Percentiles rank a stretch among this genome's conserved stretches.
Conservation (phyloP, 2,797 vertebrate genomes). For the Sparidentex hasta region DNA sequence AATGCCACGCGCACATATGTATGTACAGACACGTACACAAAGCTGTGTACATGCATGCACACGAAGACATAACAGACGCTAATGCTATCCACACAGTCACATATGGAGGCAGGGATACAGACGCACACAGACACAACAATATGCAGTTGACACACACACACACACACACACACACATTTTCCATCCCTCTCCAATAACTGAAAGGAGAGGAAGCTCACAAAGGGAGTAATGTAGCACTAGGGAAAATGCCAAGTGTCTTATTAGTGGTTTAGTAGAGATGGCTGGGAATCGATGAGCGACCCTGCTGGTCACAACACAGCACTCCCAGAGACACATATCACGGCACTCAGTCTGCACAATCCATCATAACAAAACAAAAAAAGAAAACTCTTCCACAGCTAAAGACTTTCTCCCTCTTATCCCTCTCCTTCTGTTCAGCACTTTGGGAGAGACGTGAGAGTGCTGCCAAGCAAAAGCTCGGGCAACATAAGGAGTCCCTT, state of each 20-base stretch:
- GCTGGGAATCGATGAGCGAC: slow-evolving; percentile 81
- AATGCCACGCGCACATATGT: slow-evolving; percentile 46
- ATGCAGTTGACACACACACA: slow-evolving; percentile 9
- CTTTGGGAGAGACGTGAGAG: slow-evolving; percentile 69
- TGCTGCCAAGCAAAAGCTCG: slow-evolving; percentile 69
- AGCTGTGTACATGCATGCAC: slow-evolving; percentile 27
- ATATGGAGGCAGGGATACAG: slow-evolving; percentile 27
- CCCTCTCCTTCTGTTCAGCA: slow-evolving; percentile 69
- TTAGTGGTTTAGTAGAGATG: slow-evolving; percentile 81
- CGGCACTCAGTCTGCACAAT: slow-evolving; percentile 68
- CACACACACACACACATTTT: slow-evolving; percentile 17
- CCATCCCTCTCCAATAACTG: slow-evolving; percentile 53
- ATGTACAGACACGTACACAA: slow-evolving; percentile 43
- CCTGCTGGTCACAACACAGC: slow-evolving; percentile 75
- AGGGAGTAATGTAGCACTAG: slow-evolving; percentile 74
- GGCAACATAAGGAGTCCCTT: slow-evolving; percentile 67
- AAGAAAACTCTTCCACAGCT: slow-evolving; percentile 55
- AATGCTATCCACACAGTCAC: slow-evolving; percentile 36
- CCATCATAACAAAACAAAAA: slow-evolving; percentile 75
- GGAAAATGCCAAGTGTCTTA: slow-evolving; percentile 86
- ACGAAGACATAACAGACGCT: slow-evolving; percentile 31
- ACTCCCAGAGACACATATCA: slow-evolving; percentile 77
- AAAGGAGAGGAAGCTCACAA: slow-evolving; percentile 65
- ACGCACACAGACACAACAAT: slow-evolving; percentile 17
- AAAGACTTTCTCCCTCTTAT: slow-evolving; percentile 66